Evolutionary conservation across 2,888 invertebrate genomes (phyloP), one percentile per base, ranked within the genome.

Genomic region (Automeris io): DNA sequence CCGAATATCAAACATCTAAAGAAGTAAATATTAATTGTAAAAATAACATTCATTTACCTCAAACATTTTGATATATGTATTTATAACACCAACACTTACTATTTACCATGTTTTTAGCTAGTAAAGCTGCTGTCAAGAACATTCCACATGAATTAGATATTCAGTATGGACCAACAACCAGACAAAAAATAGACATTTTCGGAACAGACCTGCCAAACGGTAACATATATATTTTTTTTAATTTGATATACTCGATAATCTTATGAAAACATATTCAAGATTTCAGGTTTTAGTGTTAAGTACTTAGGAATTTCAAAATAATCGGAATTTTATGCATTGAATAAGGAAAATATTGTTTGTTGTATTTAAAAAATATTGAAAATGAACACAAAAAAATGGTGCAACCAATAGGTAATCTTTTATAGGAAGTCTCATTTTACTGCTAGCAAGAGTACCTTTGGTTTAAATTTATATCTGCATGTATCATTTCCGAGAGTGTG

Each of bases 151-250:
- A 89, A 46, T 58, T 89, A 19, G 83, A 92, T 60, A 74, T 93
- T n/a, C 74, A 88, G n/a, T 94, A 94, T 61, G 93, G 92, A 2
- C 53, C 74, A 3, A 75, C 80, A 2, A 69, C 85, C 4, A 75
- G 81, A 18, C 89, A 91, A 56, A 88, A 90, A 39, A 80, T 92
- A 42, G 93, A 94, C 59, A 83, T 93, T 39, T 91, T 90, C 49
- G 93, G 91, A 39, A 90, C 88, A 1, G 85, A 91, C 58, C 75
- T 90, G 42, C 87, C 88, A 2, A 69, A 87, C 48, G 89, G 92
- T 91, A 70, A 60, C 57, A 11, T 25, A 11, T 5, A n/a, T 8
- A 18, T 13, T 7, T 3, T n/a, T n/a, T n/a, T n/a, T n/a, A n/a
- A n/a, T n/a, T n/a, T n/a, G n/a, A n/a, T n/a, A n/a, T n/a, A n/a